Evolutionary conservation across 2,113 vertebrate species (phyloP), one percentile per base, ranked within the genome.

Genomic region (Noturus placidus): DNA sequence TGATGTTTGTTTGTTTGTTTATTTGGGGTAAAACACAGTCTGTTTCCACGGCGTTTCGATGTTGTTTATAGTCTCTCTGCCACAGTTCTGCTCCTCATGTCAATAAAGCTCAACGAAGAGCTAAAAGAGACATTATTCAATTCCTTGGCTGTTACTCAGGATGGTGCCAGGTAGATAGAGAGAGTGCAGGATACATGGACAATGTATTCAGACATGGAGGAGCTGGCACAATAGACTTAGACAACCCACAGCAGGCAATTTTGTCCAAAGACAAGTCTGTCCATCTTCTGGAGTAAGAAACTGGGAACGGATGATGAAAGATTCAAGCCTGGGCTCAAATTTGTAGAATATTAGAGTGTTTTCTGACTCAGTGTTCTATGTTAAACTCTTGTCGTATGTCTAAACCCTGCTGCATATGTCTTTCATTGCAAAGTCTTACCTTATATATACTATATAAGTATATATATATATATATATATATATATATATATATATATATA

Each of bases 51-150:
- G 57, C 80, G 82, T 83, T 65, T 83, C 79, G 83, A 74, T 83
- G 85, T 83, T 46, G 61, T 74, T 83, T 89, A 72, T 87, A 89
- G 82, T 90, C 88, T 88, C 90, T 92, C 90, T 92, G 85, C 74
- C 46, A 83, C 88, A 92, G 88, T 72, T 90, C 79, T 82, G 42
- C 30, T 81, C 83, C 86, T 57, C 63, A 85, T 84, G 88, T 30
- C 25, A 79, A 67, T 67, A 77, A 91, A 89, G 89, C 88, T 76
- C 85, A 87, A 77, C 50, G 1, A 50, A 56, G 54, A 89, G 89
- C 87, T 82, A 90, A 87, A 88, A 83, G 87, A 85, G 86, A 91
- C 89, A 92, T 90, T 89, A 88, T 88, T 89, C 87, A 90, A 82
- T 93, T 89, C 84, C 67, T 33, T 7, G 89, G 84, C 87, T 93